Conservation (phyloP, 2,888 invertebrate genomes). For the Ashinkailepas kermadecensis region DNA sequence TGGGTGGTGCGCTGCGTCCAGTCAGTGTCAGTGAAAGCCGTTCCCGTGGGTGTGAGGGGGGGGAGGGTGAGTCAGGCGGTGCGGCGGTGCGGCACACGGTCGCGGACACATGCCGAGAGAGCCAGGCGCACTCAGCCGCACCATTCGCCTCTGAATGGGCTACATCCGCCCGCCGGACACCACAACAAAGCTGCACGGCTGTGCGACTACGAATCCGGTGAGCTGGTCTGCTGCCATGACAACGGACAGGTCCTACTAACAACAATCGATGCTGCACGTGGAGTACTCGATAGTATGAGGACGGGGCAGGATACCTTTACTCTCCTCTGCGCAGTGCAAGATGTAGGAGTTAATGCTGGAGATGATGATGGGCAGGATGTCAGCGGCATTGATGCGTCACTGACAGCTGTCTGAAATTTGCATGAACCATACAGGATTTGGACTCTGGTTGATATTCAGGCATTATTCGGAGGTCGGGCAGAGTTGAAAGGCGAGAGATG, state of each 20-base stretch:
- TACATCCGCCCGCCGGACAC: background rate
- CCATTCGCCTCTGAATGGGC: background rate
- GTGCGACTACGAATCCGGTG: background rate
- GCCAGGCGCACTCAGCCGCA: background rate
- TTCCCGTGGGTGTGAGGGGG: background rate
- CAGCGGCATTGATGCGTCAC: too few species aligned
- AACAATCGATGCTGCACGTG: background rate
- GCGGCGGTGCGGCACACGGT: background rate
- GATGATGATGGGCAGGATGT: too few species aligned
- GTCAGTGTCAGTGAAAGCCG: background rate
- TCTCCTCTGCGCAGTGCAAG: too few species aligned
- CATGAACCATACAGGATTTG: too few species aligned
- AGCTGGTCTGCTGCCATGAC: background rate
- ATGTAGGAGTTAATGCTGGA: too few species aligned
- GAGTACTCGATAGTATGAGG: too few species aligned
- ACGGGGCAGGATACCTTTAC: too few species aligned
- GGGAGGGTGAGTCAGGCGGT: background rate
- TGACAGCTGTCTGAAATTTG: too few species aligned
- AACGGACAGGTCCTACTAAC: background rate
- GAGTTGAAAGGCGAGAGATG: background rate
- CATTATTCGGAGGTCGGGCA: too few species aligned
- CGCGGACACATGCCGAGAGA: background rate
- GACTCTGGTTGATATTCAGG: too few species aligned
- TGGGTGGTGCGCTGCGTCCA: background rate
- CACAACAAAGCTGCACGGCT: background rate